A percentile compares a stretch with the other conserved stretches of the same genome.
Evolutionary conservation across 2,888 invertebrate genomes (phyloP).

Genomic region (Oscheius sp.): DNA sequence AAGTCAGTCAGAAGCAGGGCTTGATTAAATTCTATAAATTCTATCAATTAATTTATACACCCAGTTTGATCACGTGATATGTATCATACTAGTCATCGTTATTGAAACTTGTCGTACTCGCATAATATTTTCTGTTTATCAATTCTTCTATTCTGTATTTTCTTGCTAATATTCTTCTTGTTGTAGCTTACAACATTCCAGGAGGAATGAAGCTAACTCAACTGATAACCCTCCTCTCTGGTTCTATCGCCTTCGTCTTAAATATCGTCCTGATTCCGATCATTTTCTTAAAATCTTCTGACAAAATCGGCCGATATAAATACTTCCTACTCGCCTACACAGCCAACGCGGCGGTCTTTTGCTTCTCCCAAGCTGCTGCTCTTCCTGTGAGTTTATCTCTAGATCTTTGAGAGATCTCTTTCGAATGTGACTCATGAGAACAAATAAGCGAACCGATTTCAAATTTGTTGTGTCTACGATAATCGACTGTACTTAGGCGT

Average conservation of each 20-base stretch:
- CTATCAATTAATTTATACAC: neutral
- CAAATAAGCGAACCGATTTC: too few relatives aligned
- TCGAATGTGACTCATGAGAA: too few relatives aligned
- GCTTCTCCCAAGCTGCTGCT: neutral
- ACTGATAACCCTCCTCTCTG: neutral
- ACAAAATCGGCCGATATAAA: conserved; percentile 2
- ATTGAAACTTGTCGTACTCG: neutral
- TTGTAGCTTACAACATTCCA: too few relatives aligned
- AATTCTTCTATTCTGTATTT: too few relatives aligned
- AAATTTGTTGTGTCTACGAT: too few relatives aligned
- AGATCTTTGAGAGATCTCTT: neutral
- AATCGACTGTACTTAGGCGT: neutral
- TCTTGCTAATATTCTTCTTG: too few relatives aligned
- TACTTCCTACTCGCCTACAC: conserved; percentile 5
- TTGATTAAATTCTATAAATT: too few relatives aligned
- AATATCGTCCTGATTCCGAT: neutral
- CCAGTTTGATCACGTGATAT: neutral
- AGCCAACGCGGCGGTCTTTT: neutral
- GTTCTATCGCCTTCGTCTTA: neutral
- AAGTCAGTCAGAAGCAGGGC: too few relatives aligned
- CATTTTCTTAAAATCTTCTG: neutral
- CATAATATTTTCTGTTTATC: neutral
- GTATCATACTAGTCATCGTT: neutral
- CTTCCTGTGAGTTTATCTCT: neutral
- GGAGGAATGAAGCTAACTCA: neutral